Percentiles rank a stretch among this genome's conserved stretches.
phyloP scores from a whole-genome alignment of 2,888 invertebrate genomes.

The Metellina segmentata region DNA sequence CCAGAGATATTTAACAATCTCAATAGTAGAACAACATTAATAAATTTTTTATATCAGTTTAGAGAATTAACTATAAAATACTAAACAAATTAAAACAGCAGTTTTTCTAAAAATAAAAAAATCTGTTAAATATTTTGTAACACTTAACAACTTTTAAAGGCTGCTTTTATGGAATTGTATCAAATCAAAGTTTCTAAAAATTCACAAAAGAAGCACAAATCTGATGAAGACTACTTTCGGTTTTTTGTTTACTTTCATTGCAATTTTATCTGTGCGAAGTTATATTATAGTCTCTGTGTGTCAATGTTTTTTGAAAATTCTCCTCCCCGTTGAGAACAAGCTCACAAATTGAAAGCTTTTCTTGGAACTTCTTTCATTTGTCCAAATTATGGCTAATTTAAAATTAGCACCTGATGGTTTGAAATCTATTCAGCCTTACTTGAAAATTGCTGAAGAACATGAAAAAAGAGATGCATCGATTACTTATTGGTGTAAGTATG shows the following conservation, averaged over 20 bases:
- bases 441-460: conserved; percentile 95
- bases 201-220: background rate
- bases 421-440: conserved; percentile 92
- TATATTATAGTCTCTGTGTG: background rate
- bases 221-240: background rate
- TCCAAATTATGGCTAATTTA: conserved; percentile 52
- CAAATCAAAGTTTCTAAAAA: too few species aligned
- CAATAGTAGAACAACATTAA: too few species aligned
- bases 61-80: too few species aligned
- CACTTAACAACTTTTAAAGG: too few species aligned
- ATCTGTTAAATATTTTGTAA: too few species aligned
- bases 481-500: conserved; percentile 91
- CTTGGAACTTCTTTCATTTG: background rate
- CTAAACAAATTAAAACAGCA: too few species aligned
- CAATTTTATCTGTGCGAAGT: background rate
- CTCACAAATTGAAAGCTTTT: background rate
- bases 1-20: too few species aligned
- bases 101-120: too few species aligned
- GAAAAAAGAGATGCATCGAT: conserved; percentile 93
- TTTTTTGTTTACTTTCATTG: background rate
- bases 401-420: conserved; percentile 87
- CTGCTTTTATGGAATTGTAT: too few species aligned
- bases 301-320: background rate
- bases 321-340: background rate
- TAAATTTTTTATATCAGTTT: too few species aligned